Base-by-base conservation (phyloP, 2,888 invertebrate species). In the Drosophila vallismaia region DNA sequence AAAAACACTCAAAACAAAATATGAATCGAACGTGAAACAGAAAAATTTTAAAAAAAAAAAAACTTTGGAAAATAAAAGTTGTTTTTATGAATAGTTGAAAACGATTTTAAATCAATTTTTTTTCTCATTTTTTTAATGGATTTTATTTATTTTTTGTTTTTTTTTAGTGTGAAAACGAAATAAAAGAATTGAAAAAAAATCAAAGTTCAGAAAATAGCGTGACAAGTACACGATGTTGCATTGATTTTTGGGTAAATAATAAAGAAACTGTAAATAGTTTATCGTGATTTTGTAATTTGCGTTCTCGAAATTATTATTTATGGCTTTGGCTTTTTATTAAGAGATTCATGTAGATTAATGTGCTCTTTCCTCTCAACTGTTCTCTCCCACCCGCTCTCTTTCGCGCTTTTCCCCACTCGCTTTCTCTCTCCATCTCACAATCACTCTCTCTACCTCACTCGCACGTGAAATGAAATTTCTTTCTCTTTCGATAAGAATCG, bases 301-400 rank as follows among this genome's bases (percentile, higher is more conserved):
- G 38, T 54, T 69, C 19, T 50, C 46, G 70, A 69, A 69, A 60
- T 56, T 72, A 52, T n/a, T 67, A 82, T 90, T n/a, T 67, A 82
- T 90, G 89, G 88, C 89, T 85, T 90, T 91, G 90, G 90, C 89
- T 90, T 88, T 87, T 85, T 75, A 71, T 77, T 74, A 68, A 58
- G 68, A 79, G 71, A 69, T 76, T 81, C 69, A 77, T 79, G 69
- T 72, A 77, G 44, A 57, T 74, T 73, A 72, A 76, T 83, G 74
- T 87, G 85, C 85, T 87, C 68, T 78, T 75, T 77, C 76, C 79
- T 77, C 75, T 82, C 80, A 74, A 75, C 76, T 79, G 74, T 84
- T 79, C 75, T 79, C 44, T 62, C 63, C 59, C 49, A 73, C 68
- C 57, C 64, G 52, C 46, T 55, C 51, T 60, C 56, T 69, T 29